Evolutionary conservation across 1,140 invertebrate genomes (phyloP), one percentile per base, ranked within the genome.

Genomic region (Nasonia giraulti): DNA sequence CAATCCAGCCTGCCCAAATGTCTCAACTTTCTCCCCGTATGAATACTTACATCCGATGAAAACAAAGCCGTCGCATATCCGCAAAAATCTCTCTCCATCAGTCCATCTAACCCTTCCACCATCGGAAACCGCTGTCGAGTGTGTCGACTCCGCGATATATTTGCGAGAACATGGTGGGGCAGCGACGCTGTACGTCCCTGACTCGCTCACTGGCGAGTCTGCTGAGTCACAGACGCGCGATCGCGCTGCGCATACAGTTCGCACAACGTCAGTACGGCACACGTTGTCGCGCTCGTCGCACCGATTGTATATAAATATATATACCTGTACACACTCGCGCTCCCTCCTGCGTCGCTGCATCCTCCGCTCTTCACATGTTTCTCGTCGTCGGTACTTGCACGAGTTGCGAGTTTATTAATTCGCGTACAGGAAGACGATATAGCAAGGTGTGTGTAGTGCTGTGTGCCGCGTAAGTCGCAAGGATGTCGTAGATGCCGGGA

Each of bases 171-270:
- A 62, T 62, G 55, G 55, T 62, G 55, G 55, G 55, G 55, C 17
- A n/a, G 6, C 20, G 17, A 2, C 55, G 55, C 55, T 62, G 4
- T 62, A 62, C 55, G 55, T 62, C 55, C 55, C 55, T 62, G 55
- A 62, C 20, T 14, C 5, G 17, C 20, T 14, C 5, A 5, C 10
- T 12, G 69, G 69, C 33, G 33, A 73, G 69, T 37, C 33, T 73
- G 69, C 69, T 73, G 69, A 73, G 69, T 73, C 69, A 73, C 27
- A 73, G 7, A 62, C 69, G 69, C 69, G 69, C 69, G 69, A 73
- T 37, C 14, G 69, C 23, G 11, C 10, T n/a, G 33, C 33, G 33
- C 69, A 27, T 27, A 55, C 50, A 55, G 17, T 62, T 11, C 69
- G 20, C 33, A 37, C 33, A n/a, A 68, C 17, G 27, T 73, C 69